Conservation (phyloP, 2,113 vertebrate genomes). For the Candoia aspera region DNA sequence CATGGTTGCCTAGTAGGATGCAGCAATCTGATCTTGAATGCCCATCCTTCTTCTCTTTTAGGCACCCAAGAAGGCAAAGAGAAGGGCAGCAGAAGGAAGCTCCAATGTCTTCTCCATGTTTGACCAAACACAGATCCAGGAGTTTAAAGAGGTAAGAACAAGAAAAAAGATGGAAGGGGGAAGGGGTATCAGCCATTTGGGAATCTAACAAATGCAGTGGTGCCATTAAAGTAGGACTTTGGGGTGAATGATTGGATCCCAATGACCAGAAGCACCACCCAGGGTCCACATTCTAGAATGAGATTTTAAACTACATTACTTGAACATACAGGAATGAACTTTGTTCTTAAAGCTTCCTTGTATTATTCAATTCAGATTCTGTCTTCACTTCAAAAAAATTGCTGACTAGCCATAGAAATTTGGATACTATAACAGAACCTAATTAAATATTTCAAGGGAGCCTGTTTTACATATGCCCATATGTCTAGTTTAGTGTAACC, state of each 20-base stretch:
- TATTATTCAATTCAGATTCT: neutral
- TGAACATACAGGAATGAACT: neutral
- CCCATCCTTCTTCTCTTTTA: slow-evolving; percentile 41
- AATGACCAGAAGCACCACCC: neutral
- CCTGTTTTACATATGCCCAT: neutral
- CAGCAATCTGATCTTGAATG: neutral
- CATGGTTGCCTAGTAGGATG: neutral
- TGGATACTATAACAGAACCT: neutral
- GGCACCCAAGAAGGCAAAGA: slow-evolving; percentile 93
- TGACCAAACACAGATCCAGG: slow-evolving; percentile 95
- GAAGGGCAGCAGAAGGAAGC: slow-evolving; percentile 82
- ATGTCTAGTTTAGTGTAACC: neutral
- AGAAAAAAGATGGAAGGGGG: neutral
- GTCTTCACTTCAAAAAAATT: neutral
- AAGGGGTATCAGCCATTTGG: neutral
- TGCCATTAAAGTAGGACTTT: neutral
- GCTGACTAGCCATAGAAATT: neutral
- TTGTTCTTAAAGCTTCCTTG: neutral
- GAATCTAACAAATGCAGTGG: neutral
- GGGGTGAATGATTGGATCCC: no score
- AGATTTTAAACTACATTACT: neutral
- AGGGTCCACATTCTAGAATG: neutral
- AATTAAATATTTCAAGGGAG: neutral
- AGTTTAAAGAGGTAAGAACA: slow-evolving; percentile 89
- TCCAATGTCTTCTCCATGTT: slow-evolving; percentile 96